phyloP scores from a whole-genome alignment of 2,888 invertebrate species.

The Napeogenes sylphis region DNA sequence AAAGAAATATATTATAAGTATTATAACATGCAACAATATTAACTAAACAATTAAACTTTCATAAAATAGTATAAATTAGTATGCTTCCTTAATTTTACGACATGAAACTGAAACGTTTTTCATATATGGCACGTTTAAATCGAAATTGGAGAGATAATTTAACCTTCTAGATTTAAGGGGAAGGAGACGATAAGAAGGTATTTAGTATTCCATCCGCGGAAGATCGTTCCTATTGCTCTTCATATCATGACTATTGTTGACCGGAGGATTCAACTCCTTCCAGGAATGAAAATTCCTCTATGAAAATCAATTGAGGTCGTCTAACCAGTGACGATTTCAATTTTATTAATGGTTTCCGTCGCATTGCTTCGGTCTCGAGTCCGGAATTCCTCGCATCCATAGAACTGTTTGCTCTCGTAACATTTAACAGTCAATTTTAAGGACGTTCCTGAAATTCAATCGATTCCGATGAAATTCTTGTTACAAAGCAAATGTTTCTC shows the following conservation, averaged over 20 bases:
- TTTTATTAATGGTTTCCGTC: conserved; percentile 68
- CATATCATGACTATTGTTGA: conserved; percentile 74
- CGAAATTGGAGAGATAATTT: conserved; percentile 54
- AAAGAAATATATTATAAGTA: too few species aligned
- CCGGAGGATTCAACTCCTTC: conserved; percentile 60
- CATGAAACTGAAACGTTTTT: conserved; percentile 18
- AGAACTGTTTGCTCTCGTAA: conserved; percentile 14
- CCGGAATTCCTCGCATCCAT: conserved; percentile 32
- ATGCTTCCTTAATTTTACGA: conserved; percentile 19
- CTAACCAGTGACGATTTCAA: conserved; percentile 60
- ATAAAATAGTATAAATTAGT: background rate
- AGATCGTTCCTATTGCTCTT: conserved; percentile 72
- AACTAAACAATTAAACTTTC: too few species aligned
- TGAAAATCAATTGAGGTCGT: conserved; percentile 68
- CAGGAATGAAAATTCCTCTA: conserved; percentile 70
- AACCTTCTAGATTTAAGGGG: conserved; percentile 59
- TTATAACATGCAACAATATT: too few species aligned
- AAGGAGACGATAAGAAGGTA: conserved; percentile 69
- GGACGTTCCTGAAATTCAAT: conserved; percentile 2
- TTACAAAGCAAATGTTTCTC: background rate
- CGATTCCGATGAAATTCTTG: background rate
- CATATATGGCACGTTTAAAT: conserved; percentile 34
- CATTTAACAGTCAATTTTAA: conserved; percentile 3
- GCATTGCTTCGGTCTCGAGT: conserved; percentile 41
- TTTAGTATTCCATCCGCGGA: conserved; percentile 68